Percentiles rank a stretch among this genome's conserved stretches.
Evolutionary conservation across 64 coral and sea anemone genomes (phyloP).

Genomic region (Catalaphyllia jardinei): DNA sequence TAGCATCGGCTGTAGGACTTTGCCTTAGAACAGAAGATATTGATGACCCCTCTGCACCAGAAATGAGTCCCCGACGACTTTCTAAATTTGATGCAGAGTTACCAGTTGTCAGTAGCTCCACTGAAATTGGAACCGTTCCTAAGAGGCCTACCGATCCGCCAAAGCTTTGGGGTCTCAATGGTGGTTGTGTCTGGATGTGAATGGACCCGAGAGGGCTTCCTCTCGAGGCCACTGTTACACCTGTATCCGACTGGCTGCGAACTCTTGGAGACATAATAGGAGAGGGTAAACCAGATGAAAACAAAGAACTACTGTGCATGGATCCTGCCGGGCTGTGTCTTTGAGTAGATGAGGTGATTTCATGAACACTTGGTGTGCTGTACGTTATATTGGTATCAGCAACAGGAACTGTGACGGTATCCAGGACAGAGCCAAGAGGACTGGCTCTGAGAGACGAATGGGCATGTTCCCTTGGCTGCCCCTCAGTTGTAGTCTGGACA

Average conservation of each 20-base stretch:
- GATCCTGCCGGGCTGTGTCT: conserved; percentile 30
- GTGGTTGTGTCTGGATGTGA: background rate
- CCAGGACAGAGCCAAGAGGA: conserved; percentile 32
- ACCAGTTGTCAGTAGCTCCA: background rate
- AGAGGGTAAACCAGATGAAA: conserved; percentile 42
- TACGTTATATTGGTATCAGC: background rate
- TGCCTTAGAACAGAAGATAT: background rate
- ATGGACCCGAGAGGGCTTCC: background rate
- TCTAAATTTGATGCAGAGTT: background rate
- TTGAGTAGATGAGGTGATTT: background rate
- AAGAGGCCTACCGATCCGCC: background rate
- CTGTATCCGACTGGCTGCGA: conserved; percentile 22
- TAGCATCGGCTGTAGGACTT: conserved; percentile 8
- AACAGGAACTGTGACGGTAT: background rate
- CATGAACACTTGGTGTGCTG: background rate
- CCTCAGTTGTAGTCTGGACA: background rate
- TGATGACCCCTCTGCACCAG: background rate
- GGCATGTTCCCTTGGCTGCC: background rate
- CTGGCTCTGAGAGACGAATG: conserved; percentile 31
- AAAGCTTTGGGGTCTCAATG: conserved; percentile 1
- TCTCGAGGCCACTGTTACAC: background rate
- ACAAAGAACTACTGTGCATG: conserved; percentile 36
- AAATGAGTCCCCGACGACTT: background rate
- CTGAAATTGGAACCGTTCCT: background rate
- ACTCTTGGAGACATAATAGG: conserved; percentile 41